These are phyloP conservation scores for Trachelipus rathkii DNA, from an alignment of 1,140 invertebrate species.

Conservation along the genomic window DNA sequence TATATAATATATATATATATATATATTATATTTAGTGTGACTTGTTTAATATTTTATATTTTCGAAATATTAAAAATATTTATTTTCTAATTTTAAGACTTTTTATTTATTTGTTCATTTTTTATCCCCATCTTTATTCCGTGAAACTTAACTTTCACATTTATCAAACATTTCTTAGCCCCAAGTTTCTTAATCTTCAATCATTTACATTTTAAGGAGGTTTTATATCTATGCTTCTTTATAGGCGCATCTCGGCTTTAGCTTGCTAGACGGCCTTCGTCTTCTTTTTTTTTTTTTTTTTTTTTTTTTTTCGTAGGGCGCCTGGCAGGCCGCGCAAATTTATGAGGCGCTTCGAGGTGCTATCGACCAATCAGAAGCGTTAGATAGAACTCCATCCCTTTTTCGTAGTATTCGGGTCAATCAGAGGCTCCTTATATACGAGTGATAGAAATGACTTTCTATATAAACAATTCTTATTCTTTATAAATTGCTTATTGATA, in stretches of 20 bases:
- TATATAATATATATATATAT: not conserved
- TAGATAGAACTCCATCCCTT: not conserved
- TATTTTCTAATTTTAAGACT: not conserved
- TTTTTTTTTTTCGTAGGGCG: not conserved
- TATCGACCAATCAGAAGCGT: not conserved
- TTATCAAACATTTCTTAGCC: not conserved
- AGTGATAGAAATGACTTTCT: not conserved
- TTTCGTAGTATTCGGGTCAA: not conserved
- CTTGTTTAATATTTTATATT: not conserved
- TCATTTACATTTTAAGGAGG: slow-evolving; percentile 9
- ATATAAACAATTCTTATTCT: too few species aligned
- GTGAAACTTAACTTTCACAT: not conserved
- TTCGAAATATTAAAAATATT: not conserved
- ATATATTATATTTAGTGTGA: not conserved
- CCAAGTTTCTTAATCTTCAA: not conserved
- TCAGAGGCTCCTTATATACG: not conserved
- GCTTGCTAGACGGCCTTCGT: not conserved
- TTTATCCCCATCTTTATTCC: not conserved
- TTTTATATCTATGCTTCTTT: slow-evolving; percentile 12
- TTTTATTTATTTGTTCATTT: slow-evolving; percentile 3
- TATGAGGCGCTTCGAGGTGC: not conserved
- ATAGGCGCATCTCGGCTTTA: slow-evolving; percentile 3
- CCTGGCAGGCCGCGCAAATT: slow-evolving; percentile 1
- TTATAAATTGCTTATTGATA: too few species aligned
- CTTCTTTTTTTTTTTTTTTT: too few species aligned